A percentile compares a stretch with the other conserved stretches of the same genome.
phyloP scores from a whole-genome alignment of 2,113 vertebrate genomes.

The Archilochus colubris region DNA sequence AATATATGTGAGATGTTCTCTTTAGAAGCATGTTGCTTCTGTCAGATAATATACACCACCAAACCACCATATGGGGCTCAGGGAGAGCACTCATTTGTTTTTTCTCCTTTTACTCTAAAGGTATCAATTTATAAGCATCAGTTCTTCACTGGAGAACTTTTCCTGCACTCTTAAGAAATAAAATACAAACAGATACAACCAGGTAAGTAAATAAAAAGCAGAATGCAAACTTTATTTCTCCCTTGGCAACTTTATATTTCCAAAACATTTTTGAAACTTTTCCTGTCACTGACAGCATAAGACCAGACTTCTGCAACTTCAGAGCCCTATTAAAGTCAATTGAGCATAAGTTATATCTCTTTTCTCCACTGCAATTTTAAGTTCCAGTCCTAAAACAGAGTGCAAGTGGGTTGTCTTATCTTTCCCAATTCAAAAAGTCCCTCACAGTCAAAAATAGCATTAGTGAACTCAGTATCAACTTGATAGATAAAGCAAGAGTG shows the following conservation, averaged over 20 bases:
- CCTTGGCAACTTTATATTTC: not conserved
- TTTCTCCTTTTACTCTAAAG: not conserved
- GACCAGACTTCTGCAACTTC: not conserved
- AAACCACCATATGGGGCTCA: not conserved
- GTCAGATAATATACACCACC: not conserved
- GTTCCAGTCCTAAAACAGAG: constrained; percentile 7
- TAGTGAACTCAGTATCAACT: not conserved
- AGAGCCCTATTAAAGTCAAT: constrained; percentile 14
- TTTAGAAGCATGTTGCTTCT: not conserved
- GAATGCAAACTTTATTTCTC: not conserved
- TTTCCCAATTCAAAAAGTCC: not conserved
- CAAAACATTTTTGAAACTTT: not conserved
- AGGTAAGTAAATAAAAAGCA: not conserved
- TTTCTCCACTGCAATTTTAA: constrained; percentile 31
- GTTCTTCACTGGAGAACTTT: not conserved
- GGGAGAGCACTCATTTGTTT: not conserved
- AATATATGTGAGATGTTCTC: not conserved
- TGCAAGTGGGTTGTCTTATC: not conserved
- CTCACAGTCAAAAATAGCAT: not conserved
- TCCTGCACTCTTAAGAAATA: not conserved
- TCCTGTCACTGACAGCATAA: not conserved
- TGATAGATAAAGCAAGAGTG: not conserved
- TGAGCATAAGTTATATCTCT: not conserved
- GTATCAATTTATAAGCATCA: not conserved
- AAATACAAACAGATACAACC: not conserved